Base-by-base conservation (phyloP, 1,140 invertebrate species). In the Artemia franciscana region DNA sequence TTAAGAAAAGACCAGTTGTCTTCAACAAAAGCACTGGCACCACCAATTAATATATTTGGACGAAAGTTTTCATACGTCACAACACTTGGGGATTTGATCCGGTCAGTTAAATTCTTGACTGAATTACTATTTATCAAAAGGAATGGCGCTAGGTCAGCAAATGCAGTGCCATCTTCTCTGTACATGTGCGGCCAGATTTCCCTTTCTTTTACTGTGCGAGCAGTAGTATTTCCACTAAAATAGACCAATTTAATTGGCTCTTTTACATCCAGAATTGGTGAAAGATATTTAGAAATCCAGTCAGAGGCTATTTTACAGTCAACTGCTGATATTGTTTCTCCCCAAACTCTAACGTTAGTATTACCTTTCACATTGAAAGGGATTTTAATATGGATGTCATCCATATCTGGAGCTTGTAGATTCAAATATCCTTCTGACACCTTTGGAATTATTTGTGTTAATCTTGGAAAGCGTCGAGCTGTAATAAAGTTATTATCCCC, bases 1-100 rank as follows among this genome's bases (percentile, higher is more conserved):
- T 80, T 82, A 18, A 85, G 69, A 73, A 78, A 84, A 30, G 79
- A 76, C 82, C 82, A 84, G 15, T 73, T 71, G 64, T 85, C 82
- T 71, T 86, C 84, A 4, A 78, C 80, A 67, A 78, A 83, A 2
- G 81, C 68, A 23, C 73, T 65, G 1, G 78, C 71, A 1, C 81
- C 82, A 66, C 78, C 77, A 5, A 86, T 73, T 0, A 85, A 73
- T 62, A 86, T 80, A 70, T 84, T 85, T 0, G 79, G 77, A 39
- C 84, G 73, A 69, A 85, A 86, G 61, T 79, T 71, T 60, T 78
- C 67, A 5, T 76, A 62, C n/a, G 75, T 71, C 1, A 82, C 74
- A 21, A 74, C 69, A 15, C 78, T 72, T 24, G 67, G 23, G 65
- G 63, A 24, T 15, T 76, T 69, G 7, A 83, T 60, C 62, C 77